Evolutionary conservation across 2,113 vertebrate genomes (phyloP), one percentile per base, ranked within the genome.

Genomic region (Alexandromys fortis): DNA sequence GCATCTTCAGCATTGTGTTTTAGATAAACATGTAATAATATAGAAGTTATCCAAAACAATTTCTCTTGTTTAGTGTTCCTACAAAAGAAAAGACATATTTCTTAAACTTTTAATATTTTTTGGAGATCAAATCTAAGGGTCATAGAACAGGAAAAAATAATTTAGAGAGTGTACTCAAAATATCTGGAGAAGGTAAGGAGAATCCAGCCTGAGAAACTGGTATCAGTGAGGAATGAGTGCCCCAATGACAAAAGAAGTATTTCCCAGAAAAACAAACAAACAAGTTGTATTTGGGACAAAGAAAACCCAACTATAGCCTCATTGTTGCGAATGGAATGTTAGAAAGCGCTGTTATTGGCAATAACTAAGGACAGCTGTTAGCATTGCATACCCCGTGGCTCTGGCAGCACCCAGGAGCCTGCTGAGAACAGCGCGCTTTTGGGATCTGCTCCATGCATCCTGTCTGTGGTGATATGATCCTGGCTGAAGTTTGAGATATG

Each of bases 1-100:
- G 11, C 86, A 70, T 82, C 63, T 86, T 76, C 24, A 82, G 16
- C 33, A 87, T 86, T 94, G 55, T n/a, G 75, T 26, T 89, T 91
- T 91, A 92, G 21, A 68, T 61, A 14, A 5, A n/a, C 33, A 33
- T 89, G 52, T 22, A 75, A 52, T 73, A 89, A 81, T 35, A 8
- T 86, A 65, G 91, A 95, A 76, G 68, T 81, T 86, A 70, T 86
- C 12, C 79, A 75, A 86, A 14, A 76, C n/a, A 55, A 76, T 93
- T 89, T 93, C 61, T 76, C 10, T 89, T 83, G 28, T 22, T 70
- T 78, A 5, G 6, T 87, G 28, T 81, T 86, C 42, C 49, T 87
- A 52, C 76, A 63, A 87, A 61, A 90, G 42, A 24, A 45, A 76
- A 45, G 22, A 49, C 47, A 5, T 75, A n/a, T 87, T 87, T 94